Base-by-base conservation (phyloP, 2,888 invertebrate species). In the Trichogramma dendrolimi region DNA sequence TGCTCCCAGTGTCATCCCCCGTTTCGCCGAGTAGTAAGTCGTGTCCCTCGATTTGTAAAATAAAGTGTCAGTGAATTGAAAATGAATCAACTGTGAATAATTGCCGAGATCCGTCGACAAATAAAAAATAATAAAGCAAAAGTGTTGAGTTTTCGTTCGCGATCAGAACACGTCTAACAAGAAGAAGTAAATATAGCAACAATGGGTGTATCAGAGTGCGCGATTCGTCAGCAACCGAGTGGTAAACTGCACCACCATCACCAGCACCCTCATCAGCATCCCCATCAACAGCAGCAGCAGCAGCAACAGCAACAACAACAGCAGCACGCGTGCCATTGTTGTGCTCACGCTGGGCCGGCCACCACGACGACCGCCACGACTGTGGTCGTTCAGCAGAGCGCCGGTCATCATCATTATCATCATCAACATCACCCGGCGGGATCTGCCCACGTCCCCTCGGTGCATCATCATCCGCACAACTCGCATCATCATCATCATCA, bases 371-470 rank as follows among this genome's bases (percentile, higher is more conserved):
- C n/a, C 8, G 27, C 27, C 27, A 27, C 27, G 27, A 27, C 27
- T 27, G 27, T 27, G 27, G 27, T 27, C 27, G 51, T 46, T 8
- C 53, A 68, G 38, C 67, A 69, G 6, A 70, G 55, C 5, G 58
- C 46, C 6, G 47, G 46, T 1, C 62, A 56, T 5, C 58, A 55
- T 4, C 59, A 63, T 11, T 55, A 58, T 1, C 60, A 57, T 2
- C 54, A 57, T 6, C 50, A 55, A 5, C 52, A 46, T 10, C 59
- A 61, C 71, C 70, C 74, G 71, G 62, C 72, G 68, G 67, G 72
- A 71, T 61, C 69, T 65, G 69, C 69, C 68, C 67, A 71, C 69
- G 70, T 68, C 43, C 71, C 69, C 56, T 66, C 62, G 7, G 67
- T 63, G 39, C 69, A 65, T 44, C 60, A 70, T 53, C 69, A 70